A percentile compares a stretch with the other conserved stretches of the same genome.
Evolutionary conservation across 2,113 vertebrate species (phyloP).

Genomic region (Sterna hirundo): DNA sequence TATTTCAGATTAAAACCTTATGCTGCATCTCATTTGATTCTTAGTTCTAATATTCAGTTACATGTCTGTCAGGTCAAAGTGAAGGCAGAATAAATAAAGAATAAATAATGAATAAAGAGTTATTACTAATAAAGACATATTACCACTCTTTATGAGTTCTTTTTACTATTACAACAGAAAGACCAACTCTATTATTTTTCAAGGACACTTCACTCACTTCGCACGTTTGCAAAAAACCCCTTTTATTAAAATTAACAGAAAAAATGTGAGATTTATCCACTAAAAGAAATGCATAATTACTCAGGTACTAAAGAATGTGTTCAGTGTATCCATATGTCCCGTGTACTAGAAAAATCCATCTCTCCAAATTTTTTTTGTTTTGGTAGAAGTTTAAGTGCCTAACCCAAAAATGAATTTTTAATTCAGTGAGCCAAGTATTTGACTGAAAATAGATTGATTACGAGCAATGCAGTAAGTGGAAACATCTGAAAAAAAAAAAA

Average conservation of each 20-base stretch:
- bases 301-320: background rate
- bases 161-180: background rate
- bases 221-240: background rate
- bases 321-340: background rate
- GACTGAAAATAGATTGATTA: background rate
- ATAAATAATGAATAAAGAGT: background rate
- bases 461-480: background rate
- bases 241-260: background rate
- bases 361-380: background rate
- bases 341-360: background rate
- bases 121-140: background rate
- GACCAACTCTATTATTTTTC: background rate
- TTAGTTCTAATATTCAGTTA: background rate
- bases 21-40: background rate
- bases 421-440: background rate
- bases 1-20: background rate
- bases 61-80: background rate
- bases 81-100: background rate
- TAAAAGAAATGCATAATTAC: background rate
- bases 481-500: conserved; percentile 20
- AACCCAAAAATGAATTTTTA: background rate
- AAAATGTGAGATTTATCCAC: background rate
- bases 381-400: background rate
- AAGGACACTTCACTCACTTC: background rate
- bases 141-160: background rate